phyloP scores from a whole-genome alignment of 92 coral and sea anemone species.

The Galaxea fascicularis region DNA sequence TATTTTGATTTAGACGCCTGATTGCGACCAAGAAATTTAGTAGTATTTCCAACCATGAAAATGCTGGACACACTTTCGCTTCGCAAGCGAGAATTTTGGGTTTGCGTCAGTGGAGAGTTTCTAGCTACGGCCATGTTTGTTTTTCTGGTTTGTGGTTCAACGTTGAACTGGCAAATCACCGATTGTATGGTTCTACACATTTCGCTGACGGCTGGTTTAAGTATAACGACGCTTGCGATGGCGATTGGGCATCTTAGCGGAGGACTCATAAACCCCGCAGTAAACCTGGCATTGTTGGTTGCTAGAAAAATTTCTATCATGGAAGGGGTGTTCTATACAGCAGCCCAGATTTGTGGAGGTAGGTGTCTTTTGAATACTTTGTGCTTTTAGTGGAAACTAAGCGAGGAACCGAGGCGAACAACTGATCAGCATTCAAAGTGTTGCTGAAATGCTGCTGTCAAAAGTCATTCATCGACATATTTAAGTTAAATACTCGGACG shows the following conservation, averaged over 20 bases:
- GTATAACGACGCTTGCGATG: slow-evolving; percentile 68
- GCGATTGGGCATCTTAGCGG: slow-evolving; percentile 79
- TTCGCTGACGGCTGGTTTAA: slow-evolving; percentile 83
- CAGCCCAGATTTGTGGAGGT: slow-evolving; percentile 87
- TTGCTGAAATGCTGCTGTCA: too few species aligned
- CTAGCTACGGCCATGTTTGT: slow-evolving; percentile 81
- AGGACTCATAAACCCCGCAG: slow-evolving; percentile 89
- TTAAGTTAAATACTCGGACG: too few species aligned
- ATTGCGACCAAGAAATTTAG: too few species aligned
- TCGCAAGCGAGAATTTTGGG: slow-evolving; percentile 66
- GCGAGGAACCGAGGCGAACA: background rate
- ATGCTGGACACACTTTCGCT: slow-evolving; percentile 2
- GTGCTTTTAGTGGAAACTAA: background rate
- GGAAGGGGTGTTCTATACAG: slow-evolving; percentile 64
- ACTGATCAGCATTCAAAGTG: background rate
- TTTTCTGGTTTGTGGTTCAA: slow-evolving; percentile 77
- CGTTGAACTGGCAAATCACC: slow-evolving; percentile 49
- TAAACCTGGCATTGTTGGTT: slow-evolving; percentile 69
- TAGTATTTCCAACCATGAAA: background rate
- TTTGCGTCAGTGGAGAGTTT: slow-evolving; percentile 75
- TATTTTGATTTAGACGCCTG: background rate
- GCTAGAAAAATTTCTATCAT: slow-evolving; percentile 62
- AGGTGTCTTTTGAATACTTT: slow-evolving; percentile 4
- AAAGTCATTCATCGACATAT: too few species aligned
- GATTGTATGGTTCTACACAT: slow-evolving; percentile 61